phyloP scores from a whole-genome alignment of 2,888 invertebrate genomes.

The Prosopocoilus inquinatus region DNA sequence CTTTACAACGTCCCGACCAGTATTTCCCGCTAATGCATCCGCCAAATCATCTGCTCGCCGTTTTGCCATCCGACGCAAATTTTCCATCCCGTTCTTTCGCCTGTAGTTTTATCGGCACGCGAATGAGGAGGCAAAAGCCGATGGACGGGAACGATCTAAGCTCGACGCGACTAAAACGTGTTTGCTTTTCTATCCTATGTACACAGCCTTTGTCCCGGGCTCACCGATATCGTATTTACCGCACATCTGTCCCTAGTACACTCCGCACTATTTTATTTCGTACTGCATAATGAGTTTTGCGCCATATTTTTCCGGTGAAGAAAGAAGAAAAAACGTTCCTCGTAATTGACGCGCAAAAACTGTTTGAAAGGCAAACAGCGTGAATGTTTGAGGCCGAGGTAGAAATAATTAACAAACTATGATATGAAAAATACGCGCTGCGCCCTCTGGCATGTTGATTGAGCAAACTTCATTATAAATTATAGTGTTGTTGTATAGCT shows the following conservation, averaged over 20 bases:
- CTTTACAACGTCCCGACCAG: conserved; percentile 26
- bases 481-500: conserved; percentile 47
- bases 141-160: conserved; percentile 31
- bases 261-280: conserved; percentile 5
- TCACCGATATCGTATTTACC: conserved; percentile 51
- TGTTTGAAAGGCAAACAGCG: conserved; percentile 15
- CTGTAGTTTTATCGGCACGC: neutral
- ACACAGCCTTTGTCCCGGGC: conserved; percentile 52
- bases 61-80: neutral
- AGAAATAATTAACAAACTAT: conserved; percentile 27
- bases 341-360: conserved; percentile 5
- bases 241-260: conserved; percentile 44
- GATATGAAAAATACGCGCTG: conserved; percentile 41
- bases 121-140: conserved; percentile 14
- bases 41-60: conserved; percentile 8
- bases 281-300: neutral
- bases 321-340: neutral
- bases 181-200: conserved; percentile 52
- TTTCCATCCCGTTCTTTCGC: neutral
- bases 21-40: conserved; percentile 32
- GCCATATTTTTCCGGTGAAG: neutral
- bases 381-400: conserved; percentile 19
- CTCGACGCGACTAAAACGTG: conserved; percentile 46
- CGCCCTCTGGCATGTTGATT: conserved; percentile 44
- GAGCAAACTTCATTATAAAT: conserved; percentile 49